These are phyloP conservation scores for Baccha elongata DNA, from an alignment of 2,888 invertebrate species.

Conservation along the genomic window DNA sequence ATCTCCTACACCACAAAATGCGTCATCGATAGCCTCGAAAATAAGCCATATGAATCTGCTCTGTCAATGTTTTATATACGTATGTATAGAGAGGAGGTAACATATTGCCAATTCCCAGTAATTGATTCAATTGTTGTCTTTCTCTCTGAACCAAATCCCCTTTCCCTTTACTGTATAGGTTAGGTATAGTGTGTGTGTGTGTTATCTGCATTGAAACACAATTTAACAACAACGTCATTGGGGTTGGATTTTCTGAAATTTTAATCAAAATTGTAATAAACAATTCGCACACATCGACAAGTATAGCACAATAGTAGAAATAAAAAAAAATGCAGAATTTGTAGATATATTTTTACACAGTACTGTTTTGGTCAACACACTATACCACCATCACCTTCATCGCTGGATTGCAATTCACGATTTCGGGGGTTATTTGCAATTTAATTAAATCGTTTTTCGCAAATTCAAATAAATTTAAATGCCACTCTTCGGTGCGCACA, in stretches of 20 bases:
- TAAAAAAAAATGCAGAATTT: constrained; percentile 4
- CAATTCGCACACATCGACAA: constrained; percentile 13
- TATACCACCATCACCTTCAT: no score
- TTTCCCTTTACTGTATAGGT: background rate
- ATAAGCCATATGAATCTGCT: constrained; percentile 30
- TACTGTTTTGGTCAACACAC: constrained; percentile 37
- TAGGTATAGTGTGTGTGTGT: background rate
- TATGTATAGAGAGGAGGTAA: background rate
- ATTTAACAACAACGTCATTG: constrained; percentile 4
- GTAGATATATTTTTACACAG: constrained; percentile 25
- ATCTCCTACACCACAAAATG: constrained; percentile 42
- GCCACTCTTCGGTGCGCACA: constrained; percentile 6
- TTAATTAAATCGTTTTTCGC: constrained; percentile 72
- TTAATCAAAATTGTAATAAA: constrained; percentile 70
- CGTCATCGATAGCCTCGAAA: constrained; percentile 44
- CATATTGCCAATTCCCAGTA: constrained; percentile 52
- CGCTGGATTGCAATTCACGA: constrained; percentile 51
- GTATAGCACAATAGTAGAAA: background rate
- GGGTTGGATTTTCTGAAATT: constrained; percentile 43
- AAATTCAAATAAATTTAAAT: constrained; percentile 68
- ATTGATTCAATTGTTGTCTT: constrained; percentile 63
- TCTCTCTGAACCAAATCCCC: constrained; percentile 1
- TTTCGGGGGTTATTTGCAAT: constrained; percentile 63
- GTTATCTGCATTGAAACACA: constrained; percentile 13
- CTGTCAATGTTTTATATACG: background rate